Percentiles rank a stretch among this genome's conserved stretches.
These are phyloP conservation scores for Orycteropus afer DNA, from an alignment of 2,113 vertebrate genomes.

Conservation along the genomic window DNA sequence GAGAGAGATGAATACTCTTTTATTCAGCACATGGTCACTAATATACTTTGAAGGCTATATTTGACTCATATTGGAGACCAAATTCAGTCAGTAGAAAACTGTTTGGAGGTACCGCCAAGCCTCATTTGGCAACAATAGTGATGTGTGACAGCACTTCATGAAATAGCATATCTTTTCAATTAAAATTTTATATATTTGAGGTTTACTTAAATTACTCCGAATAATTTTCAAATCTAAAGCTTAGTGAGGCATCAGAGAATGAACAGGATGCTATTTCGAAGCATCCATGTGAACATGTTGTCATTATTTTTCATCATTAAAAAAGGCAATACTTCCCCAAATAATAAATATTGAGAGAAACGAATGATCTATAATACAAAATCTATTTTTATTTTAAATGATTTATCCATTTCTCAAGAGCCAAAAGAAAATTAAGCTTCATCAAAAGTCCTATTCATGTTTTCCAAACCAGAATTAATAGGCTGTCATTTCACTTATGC, in stretches of 20 bases:
- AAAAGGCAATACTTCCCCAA: conserved; percentile 58
- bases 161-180: conserved; percentile 77
- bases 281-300: conserved; percentile 48
- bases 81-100: conserved; percentile 49
- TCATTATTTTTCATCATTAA: conserved; percentile 78
- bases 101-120: background rate
- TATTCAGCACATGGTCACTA: background rate
- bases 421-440: conserved; percentile 83
- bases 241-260: conserved; percentile 58
- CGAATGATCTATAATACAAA: conserved; percentile 55
- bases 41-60: background rate
- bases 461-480: conserved; percentile 85
- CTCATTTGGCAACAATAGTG: conserved; percentile 62
- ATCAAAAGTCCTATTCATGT: conserved; percentile 81
- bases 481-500: conserved; percentile 82
- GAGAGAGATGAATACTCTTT: background rate
- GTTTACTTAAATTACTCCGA: conserved; percentile 73
- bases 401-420: conserved; percentile 79
- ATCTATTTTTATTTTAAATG: conserved; percentile 84
- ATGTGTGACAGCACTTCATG: conserved; percentile 60
- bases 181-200: conserved; percentile 76
- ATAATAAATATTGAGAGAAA: conserved; percentile 81
- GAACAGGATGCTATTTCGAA: conserved; percentile 30
- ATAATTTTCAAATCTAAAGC: conserved; percentile 70
- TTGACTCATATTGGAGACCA: conserved; percentile 6